Evolutionary conservation across 1,140 invertebrate species (phyloP).

Genomic region (Coelopa frigida): DNA sequence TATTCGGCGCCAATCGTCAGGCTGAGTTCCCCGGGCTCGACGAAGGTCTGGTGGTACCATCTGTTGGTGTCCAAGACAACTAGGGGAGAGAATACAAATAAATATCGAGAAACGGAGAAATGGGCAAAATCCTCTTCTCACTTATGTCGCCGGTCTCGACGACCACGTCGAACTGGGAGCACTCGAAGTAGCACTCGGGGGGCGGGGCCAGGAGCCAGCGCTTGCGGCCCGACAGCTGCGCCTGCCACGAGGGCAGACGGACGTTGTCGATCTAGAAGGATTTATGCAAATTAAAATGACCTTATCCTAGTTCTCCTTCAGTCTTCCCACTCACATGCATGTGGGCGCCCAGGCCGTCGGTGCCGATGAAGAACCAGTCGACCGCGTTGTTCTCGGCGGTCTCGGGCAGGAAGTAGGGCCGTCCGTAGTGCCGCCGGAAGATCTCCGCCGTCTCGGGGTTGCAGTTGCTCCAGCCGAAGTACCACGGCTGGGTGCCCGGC

Average conservation of each 20-base stretch:
- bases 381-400: constrained; percentile 75
- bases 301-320: constrained; percentile 1
- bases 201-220: constrained; percentile 80
- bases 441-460: constrained; percentile 67
- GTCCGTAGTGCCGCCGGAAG: constrained; percentile 69
- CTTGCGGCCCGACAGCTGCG: constrained; percentile 79
- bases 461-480: constrained; percentile 93
- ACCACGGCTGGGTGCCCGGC: constrained; percentile 62
- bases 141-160: constrained; percentile 85
- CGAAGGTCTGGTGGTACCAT: constrained; percentile 89
- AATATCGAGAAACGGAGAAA: constrained; percentile 5
- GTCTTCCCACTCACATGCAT: constrained; percentile 70
- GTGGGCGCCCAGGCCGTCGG: constrained; percentile 82
- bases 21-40: constrained; percentile 80
- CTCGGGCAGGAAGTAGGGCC: constrained; percentile 82
- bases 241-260: constrained; percentile 87
- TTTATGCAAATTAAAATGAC: background rate
- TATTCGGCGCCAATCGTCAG: constrained; percentile 95
- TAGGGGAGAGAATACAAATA: constrained; percentile 46
- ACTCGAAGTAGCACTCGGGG: constrained; percentile 77
- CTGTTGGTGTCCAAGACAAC: constrained; percentile 88
- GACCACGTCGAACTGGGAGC: constrained; percentile 58
- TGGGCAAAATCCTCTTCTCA: constrained; percentile 44
- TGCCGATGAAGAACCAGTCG: constrained; percentile 97
- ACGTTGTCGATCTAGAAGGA: constrained; percentile 78